Evolutionary conservation across 2,888 invertebrate species (phyloP), one percentile per base, ranked within the genome.

Genomic region (Imbricaverruca yamaguchii): DNA sequence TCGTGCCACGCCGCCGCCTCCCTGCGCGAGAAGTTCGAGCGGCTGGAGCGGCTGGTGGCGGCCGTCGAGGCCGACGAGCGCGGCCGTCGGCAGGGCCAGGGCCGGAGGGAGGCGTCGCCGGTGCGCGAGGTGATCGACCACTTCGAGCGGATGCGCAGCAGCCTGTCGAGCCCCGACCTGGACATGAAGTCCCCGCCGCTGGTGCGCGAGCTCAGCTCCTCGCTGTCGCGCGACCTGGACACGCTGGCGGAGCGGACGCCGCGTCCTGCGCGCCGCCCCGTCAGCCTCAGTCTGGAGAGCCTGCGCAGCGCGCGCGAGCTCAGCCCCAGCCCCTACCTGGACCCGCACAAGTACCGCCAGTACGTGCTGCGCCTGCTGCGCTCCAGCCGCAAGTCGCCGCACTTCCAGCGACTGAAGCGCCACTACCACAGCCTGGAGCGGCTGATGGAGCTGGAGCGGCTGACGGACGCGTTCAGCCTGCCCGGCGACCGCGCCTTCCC

Each of bases 371-470:
- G 92, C 84, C 88, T 92, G 85, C 90, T 91, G 82, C 87, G 88
- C 82, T 90, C 92, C 6, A 91, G 91, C 84, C 89, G 90, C 81
- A 92, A 92, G 86, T 94, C 93, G 0, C 93, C 93, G 82, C 90
- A 93, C 83, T 97, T 96, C 87, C 91, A 92, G 80, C 95, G 95
- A 85, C 89, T 97, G 1, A 93, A 94, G 86, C 91, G 93, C 81
- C 94, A 96, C 86, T 97, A 96, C 86, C 89, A 92, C 61, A 94
- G 93, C 84, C 89, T 97, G 83, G 96, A 96, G 87, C 90, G 95
- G 85, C 92, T 96, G 80, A 93, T 92, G 0, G 92, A 94, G 85
- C 87, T 96, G 82, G 95, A 96, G 87, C 91, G 91, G 84, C 91
- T 92, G 21, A 84, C 84, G 1, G 84, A 84, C 18, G 80, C 83